Base-by-base conservation (phyloP, 1,140 invertebrate genomes). In the Saccostrea cuccullata region DNA sequence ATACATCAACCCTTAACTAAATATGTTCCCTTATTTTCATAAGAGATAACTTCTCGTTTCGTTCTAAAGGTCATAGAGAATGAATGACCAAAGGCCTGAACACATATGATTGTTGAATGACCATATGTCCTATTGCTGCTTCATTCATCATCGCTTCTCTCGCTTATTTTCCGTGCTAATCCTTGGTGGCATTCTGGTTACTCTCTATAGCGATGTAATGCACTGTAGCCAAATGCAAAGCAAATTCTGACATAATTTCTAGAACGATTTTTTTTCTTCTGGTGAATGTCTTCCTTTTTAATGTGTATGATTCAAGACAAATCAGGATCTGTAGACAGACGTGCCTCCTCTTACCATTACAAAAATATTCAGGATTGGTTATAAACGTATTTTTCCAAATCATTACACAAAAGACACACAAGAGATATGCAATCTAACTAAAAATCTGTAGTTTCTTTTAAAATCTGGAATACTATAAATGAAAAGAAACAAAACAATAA, bases 1-100 rank as follows among this genome's bases (percentile, higher is more conserved):
- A 26, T 36, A 77, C 70, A 77, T 77, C 70, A 77, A 77, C 36
- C 70, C 30, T 77, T 77, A 30, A 26, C 70, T 2, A 64, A 64
- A 64, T n/a, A 64, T 77, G 70, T 15, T 26, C 26, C 26, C 0
- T 13, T 77, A 26, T 77, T 77, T 36, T 30, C 30, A 77, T 73
- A 30, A 26, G 70, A 77, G 15, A 77, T 77, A 77, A 4, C 26
- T 77, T 77, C 70, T 26, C 30, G 70, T 77, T 64, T n/a, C 8
- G 58, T 64, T n/a, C 58, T 64, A 64, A 17, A 64, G 58, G 58
- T n/a, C 58, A 64, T 20, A 64, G 17, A 5, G 17, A 20, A n/a
- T 64, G 58, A n/a, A 64, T 64, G 17, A 64, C n/a, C 17, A 17
- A n/a, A 2, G 5, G 58, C 15, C 58, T n/a, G 58, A 20, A 20